phyloP scores from a whole-genome alignment of 2,113 vertebrate species.

The Bagarius yarrelli region DNA sequence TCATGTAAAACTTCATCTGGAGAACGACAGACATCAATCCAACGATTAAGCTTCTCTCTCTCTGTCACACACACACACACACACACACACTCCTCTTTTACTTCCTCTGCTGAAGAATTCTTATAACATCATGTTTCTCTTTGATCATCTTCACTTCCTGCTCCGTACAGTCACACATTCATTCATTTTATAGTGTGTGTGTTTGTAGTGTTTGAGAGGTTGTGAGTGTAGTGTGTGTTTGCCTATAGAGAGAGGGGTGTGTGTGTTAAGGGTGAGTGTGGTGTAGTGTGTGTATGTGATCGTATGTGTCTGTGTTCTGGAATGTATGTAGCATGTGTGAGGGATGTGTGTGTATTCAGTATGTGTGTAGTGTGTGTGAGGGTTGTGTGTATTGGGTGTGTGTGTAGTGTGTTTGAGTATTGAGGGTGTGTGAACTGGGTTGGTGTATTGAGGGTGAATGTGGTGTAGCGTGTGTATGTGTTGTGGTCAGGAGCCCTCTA shows the following conservation, averaged over 20 bases:
- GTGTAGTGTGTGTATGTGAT: background rate
- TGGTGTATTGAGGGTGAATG: background rate
- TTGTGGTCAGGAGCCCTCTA: no score
- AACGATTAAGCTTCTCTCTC: background rate
- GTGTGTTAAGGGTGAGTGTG: background rate
- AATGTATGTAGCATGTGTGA: background rate
- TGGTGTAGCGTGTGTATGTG: no score
- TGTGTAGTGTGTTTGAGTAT: background rate
- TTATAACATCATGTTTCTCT: background rate
- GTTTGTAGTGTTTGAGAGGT: conserved; percentile 6
- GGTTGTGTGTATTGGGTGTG: background rate
- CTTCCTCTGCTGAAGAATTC: background rate
- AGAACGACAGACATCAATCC: no score
- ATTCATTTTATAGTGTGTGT: background rate
- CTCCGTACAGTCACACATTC: background rate
- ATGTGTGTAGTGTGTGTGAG: background rate
- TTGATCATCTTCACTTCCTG: background rate
- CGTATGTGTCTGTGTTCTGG: background rate
- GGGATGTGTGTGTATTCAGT: background rate
- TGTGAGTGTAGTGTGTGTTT: background rate
- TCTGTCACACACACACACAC: background rate
- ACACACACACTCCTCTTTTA: background rate
- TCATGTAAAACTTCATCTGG: no score
- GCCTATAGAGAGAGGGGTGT: background rate
- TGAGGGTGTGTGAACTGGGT: background rate